These are phyloP conservation scores for Geotrupes spiniger DNA, from an alignment of 2,888 invertebrate species.

Conservation along the genomic window DNA sequence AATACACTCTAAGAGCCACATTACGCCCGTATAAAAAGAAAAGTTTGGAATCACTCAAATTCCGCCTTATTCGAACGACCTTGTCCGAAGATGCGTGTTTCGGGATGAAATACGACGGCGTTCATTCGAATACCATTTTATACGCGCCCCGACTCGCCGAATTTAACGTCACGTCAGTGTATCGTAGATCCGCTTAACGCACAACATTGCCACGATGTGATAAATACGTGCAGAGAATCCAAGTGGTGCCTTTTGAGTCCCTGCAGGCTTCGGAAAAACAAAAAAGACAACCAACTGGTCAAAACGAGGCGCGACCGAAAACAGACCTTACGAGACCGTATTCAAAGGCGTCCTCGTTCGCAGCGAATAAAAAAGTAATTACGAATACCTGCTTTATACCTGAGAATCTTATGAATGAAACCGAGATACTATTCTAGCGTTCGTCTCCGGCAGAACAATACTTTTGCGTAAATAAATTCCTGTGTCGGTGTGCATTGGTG, in stretches of 20 bases:
- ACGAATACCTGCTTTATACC: slow-evolving; percentile 47
- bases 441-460: slow-evolving; percentile 35
- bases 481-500: background rate
- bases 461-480: slow-evolving; percentile 29
- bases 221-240: background rate
- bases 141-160: background rate
- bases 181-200: background rate
- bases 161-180: slow-evolving; percentile 5
- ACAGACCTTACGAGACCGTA: slow-evolving; percentile 25
- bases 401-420: slow-evolving; percentile 50
- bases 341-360: slow-evolving; percentile 17
- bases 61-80: slow-evolving; percentile 7
- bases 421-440: slow-evolving; percentile 42
- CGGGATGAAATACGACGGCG: slow-evolving; percentile 1
- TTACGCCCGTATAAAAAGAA: background rate
- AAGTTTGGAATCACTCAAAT: slow-evolving; percentile 3
- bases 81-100: background rate
- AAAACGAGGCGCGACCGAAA: slow-evolving; percentile 32
- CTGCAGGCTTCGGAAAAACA: slow-evolving; percentile 34
- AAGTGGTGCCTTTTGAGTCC: slow-evolving; percentile 18
- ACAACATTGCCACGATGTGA: slow-evolving; percentile 1
- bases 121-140: background rate
- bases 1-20: background rate
- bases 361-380: slow-evolving; percentile 45
- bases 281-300: slow-evolving; percentile 39